phyloP scores from a whole-genome alignment of 2,888 invertebrate species.

The Sceliomorpha sp. region DNA sequence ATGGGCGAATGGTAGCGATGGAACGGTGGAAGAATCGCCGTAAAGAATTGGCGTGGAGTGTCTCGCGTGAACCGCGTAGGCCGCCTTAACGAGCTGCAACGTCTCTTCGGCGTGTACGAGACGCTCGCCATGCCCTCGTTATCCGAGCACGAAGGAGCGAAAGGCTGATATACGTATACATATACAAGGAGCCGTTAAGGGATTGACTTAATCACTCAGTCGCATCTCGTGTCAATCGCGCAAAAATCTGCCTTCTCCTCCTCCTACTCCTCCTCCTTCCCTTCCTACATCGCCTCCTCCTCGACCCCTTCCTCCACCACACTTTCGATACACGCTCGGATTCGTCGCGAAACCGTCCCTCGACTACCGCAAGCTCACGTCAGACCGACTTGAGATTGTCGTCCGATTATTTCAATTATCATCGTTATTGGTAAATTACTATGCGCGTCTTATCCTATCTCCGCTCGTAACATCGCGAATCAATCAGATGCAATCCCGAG shows the following conservation, averaged over 20 bases:
- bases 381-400: constrained; percentile 37
- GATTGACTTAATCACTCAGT: constrained; percentile 72
- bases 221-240: constrained; percentile 68
- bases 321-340: constrained; percentile 52
- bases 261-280: too few species aligned
- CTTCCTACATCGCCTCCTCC: too few species aligned
- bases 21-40: constrained; percentile 40
- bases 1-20: too few species aligned
- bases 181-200: constrained; percentile 53
- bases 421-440: constrained; percentile 54
- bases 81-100: constrained; percentile 62
- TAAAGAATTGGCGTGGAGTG: constrained; percentile 56
- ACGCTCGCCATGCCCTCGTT: constrained; percentile 75
- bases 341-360: constrained; percentile 44
- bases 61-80: constrained; percentile 75
- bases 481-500: constrained; percentile 48
- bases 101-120: constrained; percentile 70
- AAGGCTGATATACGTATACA: constrained; percentile 43
- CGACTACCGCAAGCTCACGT: constrained; percentile 44
- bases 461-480: constrained; percentile 38
- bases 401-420: constrained; percentile 54
- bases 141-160: constrained; percentile 61
- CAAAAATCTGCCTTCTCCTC: constrained; percentile 62
- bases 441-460: constrained; percentile 48
- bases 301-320: too few species aligned